Percentiles rank a stretch among this genome's conserved stretches.
Evolutionary conservation across 2,888 invertebrate species (phyloP).

Genomic region (Lepidochrysops patricia): DNA sequence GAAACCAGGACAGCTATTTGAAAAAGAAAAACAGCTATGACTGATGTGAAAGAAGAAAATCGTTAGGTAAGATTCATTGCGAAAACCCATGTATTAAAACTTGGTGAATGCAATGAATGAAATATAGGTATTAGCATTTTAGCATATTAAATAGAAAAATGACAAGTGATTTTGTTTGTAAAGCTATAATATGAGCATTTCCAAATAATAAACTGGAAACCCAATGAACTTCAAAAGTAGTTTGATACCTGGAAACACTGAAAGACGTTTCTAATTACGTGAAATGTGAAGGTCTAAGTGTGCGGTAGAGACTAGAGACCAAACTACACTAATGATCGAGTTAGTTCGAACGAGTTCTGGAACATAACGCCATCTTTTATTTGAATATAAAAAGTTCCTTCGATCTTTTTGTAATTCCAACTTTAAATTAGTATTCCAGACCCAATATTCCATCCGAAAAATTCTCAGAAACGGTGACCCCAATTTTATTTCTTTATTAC

Average conservation of each 20-base stretch:
- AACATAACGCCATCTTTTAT: neutral
- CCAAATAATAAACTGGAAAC: neutral
- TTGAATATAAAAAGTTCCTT: neutral
- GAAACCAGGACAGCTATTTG: neutral
- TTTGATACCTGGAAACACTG: neutral
- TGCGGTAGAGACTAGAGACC: neutral
- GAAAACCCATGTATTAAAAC: too few species aligned
- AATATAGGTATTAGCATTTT: too few species aligned
- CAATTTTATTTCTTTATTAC: neutral
- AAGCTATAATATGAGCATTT: neutral
- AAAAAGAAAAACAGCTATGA: neutral
- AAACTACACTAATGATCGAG: neutral
- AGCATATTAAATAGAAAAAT: too few species aligned
- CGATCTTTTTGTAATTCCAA: neutral
- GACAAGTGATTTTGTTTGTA: too few species aligned
- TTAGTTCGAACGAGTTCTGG: neutral
- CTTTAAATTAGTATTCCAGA: neutral
- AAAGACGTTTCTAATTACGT: constrained; percentile 1
- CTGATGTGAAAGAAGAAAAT: neutral
- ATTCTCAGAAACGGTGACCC: neutral
- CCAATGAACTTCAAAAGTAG: neutral
- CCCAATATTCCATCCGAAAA: neutral
- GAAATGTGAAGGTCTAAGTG: neutral
- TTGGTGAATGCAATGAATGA: too few species aligned
- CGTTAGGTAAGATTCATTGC: too few species aligned